These are phyloP conservation scores for Limnephilus rhombicus DNA, from an alignment of 2,888 invertebrate genomes.

Conservation along the genomic window DNA sequence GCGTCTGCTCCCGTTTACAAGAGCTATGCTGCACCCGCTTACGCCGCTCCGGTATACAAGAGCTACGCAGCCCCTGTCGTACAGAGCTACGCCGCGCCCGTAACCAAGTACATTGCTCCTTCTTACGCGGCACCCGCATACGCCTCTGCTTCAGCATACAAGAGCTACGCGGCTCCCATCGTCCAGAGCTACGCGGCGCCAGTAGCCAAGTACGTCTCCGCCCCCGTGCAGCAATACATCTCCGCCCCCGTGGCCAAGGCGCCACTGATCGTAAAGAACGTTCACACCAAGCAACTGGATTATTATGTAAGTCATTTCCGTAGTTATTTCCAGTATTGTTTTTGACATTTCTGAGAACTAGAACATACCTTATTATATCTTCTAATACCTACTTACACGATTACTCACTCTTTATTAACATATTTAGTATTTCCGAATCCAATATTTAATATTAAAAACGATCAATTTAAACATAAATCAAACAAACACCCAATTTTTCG, in stretches of 20 bases:
- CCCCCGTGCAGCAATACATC: slow-evolving; percentile 65
- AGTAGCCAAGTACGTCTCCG: slow-evolving; percentile 61
- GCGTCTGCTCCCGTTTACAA: slow-evolving; percentile 67
- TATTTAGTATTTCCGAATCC: background rate
- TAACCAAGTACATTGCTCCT: slow-evolving; percentile 57
- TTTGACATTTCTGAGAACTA: background rate
- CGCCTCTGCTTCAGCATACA: slow-evolving; percentile 66
- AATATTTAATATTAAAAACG: background rate
- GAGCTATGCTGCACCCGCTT: slow-evolving; percentile 67
- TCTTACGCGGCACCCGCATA: slow-evolving; percentile 66
- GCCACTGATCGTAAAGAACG: slow-evolving; percentile 74
- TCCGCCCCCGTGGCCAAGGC: slow-evolving; percentile 67
- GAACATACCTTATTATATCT: background rate
- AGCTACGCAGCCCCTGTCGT: slow-evolving; percentile 67
- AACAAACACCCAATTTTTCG: background rate
- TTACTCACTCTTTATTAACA: background rate
- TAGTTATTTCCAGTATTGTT: slow-evolving; percentile 20
- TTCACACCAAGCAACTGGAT: slow-evolving; percentile 80
- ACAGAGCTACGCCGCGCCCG: slow-evolving; percentile 67
- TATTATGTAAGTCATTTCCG: slow-evolving; percentile 78
- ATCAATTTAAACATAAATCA: background rate
- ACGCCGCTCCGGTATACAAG: slow-evolving; percentile 67
- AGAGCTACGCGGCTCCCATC: slow-evolving; percentile 67
- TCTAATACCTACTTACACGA: background rate
- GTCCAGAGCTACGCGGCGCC: slow-evolving; percentile 67